Conservation (phyloP, 2,113 vertebrate species). For the Notothenia coriiceps region DNA sequence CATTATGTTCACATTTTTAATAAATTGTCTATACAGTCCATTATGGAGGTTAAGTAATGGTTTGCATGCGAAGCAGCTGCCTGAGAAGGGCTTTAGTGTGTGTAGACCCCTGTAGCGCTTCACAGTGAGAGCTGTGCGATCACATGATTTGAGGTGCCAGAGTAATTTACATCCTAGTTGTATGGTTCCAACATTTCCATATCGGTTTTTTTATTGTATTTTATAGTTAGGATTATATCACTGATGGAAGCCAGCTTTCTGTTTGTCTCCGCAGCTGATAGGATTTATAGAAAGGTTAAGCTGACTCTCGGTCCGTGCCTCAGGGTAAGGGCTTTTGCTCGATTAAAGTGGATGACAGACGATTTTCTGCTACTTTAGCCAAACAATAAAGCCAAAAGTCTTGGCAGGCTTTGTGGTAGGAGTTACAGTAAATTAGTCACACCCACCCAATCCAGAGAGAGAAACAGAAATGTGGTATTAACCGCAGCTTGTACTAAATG, state of each 20-base stretch:
- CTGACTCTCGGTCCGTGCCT: constrained; percentile 42
- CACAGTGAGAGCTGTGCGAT: constrained; percentile 4
- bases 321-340: constrained; percentile 51
- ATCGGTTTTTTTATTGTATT: constrained; percentile 28
- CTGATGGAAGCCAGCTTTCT: constrained; percentile 13
- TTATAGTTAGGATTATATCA: constrained; percentile 31
- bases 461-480: constrained; percentile 44
- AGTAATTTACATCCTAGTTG: constrained; percentile 21
- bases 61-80: constrained; percentile 47
- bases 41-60: constrained; percentile 54
- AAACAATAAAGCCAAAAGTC: constrained; percentile 58
- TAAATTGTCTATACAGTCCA: constrained; percentile 7
- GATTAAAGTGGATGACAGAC: constrained; percentile 60
- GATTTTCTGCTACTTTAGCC: constrained; percentile 61
- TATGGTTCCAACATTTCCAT: constrained; percentile 31
- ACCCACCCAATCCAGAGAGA: constrained; percentile 28
- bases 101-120: constrained; percentile 27
- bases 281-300: constrained; percentile 65
- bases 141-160: constrained; percentile 18
- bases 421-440: constrained; percentile 60
- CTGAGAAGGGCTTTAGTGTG: constrained; percentile 46
- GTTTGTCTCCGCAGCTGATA: constrained; percentile 48
- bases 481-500: constrained; percentile 37
- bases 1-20: constrained; percentile 15
- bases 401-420: constrained; percentile 41